A percentile compares a stretch with the other conserved stretches of the same genome.
These are phyloP conservation scores for Sarcophaga caerulescens DNA, from an alignment of 2,888 invertebrate genomes.

Conservation along the genomic window DNA sequence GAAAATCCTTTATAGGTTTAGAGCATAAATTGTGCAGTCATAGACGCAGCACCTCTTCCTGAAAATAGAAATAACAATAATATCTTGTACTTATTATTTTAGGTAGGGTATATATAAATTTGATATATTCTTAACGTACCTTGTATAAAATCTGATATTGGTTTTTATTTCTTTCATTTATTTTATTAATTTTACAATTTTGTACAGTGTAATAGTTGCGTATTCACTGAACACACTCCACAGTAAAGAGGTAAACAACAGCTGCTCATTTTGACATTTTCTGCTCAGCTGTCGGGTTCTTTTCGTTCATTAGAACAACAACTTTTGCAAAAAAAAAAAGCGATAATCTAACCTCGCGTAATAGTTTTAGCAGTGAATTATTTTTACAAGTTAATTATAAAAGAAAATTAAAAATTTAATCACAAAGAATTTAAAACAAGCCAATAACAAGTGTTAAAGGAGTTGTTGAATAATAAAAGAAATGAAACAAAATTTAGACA, in stretches of 20 bases:
- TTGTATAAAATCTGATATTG: no score
- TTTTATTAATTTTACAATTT: no score
- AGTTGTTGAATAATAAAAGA: background rate
- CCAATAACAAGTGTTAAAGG: background rate
- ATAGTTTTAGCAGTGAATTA: constrained; percentile 16
- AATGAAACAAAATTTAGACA: constrained; percentile 65
- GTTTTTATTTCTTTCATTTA: no score
- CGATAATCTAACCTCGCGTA: constrained; percentile 30
- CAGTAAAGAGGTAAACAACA: background rate
- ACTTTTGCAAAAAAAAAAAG: constrained; percentile 30
- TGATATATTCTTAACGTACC: no score
- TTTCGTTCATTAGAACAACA: background rate
- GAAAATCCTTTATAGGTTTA: no score
- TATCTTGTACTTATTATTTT: no score
- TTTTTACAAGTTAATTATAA: constrained; percentile 25
- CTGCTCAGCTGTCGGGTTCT: background rate
- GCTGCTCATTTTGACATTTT: constrained; percentile 33
- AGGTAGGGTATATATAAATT: no score
- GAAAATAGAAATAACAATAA: no score
- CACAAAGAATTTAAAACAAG: constrained; percentile 43
- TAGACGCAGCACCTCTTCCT: no score
- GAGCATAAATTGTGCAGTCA: no score
- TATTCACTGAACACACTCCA: constrained; percentile 40
- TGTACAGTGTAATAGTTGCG: background rate
- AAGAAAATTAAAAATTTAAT: constrained; percentile 34